Base-by-base conservation (phyloP, 2,113 vertebrate genomes). In the Boulengeromyrus knoepffleri region DNA sequence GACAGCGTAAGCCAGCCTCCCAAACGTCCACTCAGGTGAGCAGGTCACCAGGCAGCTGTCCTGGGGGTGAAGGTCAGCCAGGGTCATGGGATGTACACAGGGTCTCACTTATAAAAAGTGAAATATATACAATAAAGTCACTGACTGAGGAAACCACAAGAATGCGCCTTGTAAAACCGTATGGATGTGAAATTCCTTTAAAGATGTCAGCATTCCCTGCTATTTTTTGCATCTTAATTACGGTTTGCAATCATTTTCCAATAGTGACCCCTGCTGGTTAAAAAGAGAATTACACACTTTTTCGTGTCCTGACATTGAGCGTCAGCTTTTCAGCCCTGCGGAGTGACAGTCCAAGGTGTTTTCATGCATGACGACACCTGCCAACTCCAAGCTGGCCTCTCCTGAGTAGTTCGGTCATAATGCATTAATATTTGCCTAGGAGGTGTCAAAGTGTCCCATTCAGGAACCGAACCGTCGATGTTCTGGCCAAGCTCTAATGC, bases 211-310 rank as follows among this genome's bases (percentile, higher is more conserved):
- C 12, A 9, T 27, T 49, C 36, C 46, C 15, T 50, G 45, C 10
- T n/a, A 5, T 5, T 89, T 74, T 45, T 47, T 56, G 49, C 74
- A 27, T 89, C 66, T 89, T 42, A 49, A 83, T 87, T 52, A 53
- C 7, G 21, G 50, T 39, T 5, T 21, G 27, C 3, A 56, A 24
- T 27, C 27, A 49, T 49, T 83, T 31, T n/a, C 8, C 49, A 89
- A 84, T 74, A 89, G 70, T 89, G 88, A 24, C 88, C 88, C 88
- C 88, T 89, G 88, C 70, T 89, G 88, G 74, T 10, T 24, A n/a
- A 5, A 3, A 10, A 21, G 10, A 80, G 88, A 53, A 83, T 24
- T 45, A 49, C 46, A 24, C n/a, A 31, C n/a, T 5, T 86, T 5
- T 42, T 12, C 45, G 1, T 36, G 8, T 15, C 27, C 85, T 53